Conservation (phyloP, 2,888 invertebrate species). For the Dolichomitus sp. region DNA sequence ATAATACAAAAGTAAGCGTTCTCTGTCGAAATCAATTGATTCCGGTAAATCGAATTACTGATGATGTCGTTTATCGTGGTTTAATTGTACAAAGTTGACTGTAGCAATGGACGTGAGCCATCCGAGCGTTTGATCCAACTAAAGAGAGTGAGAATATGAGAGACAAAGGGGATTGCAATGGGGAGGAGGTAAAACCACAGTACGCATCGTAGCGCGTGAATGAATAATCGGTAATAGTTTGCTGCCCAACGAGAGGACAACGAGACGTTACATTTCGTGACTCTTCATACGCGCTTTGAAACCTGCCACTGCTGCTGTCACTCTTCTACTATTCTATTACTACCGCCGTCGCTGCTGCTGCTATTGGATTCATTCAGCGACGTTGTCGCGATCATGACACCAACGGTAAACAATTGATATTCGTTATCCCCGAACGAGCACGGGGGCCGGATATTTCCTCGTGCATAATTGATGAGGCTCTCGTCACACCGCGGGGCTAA, state of each 20-base stretch:
- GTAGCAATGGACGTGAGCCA: neutral
- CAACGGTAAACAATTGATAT: constrained; percentile 59
- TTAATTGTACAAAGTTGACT: constrained; percentile 47
- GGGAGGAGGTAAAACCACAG: neutral
- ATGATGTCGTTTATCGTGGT: constrained; percentile 42
- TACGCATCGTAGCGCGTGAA: constrained; percentile 51
- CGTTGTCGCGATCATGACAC: constrained; percentile 36
- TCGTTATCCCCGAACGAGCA: constrained; percentile 30
- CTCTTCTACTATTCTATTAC: constrained; percentile 3
- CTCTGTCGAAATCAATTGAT: constrained; percentile 32
- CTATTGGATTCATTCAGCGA: constrained; percentile 52
- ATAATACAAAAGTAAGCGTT: constrained; percentile 14
- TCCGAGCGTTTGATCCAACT: constrained; percentile 23
- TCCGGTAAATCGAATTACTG: constrained; percentile 32
- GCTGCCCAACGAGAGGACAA: constrained; percentile 39
- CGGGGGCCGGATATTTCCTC: constrained; percentile 72
- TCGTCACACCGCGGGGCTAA: constrained; percentile 64
- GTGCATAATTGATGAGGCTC: constrained; percentile 77
- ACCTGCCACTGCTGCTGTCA: constrained; percentile 8
- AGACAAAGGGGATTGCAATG: neutral
- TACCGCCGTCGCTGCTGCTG: constrained; percentile 11
- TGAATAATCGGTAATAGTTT: constrained; percentile 62
- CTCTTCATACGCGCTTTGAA: constrained; percentile 31
- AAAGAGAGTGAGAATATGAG: neutral
- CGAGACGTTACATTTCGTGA: constrained; percentile 40